Conservation (phyloP, 1,140 invertebrate species). For the Andricus grossulariae region DNA sequence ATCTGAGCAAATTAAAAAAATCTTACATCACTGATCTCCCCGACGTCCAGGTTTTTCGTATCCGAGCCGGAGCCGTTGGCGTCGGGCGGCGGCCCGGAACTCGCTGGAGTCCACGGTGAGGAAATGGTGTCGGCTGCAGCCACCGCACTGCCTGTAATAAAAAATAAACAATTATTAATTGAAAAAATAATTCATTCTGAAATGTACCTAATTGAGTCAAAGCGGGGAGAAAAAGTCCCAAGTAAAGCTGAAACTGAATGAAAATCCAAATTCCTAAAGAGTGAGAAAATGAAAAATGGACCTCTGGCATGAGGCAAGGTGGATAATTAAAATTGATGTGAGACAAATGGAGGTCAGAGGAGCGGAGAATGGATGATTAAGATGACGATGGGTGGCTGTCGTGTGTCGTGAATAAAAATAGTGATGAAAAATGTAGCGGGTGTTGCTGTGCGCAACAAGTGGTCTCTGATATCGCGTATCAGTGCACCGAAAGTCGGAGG, state of each 20-base stretch:
- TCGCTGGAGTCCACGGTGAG: conserved; percentile 87
- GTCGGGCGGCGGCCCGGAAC: conserved; percentile 84
- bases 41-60: conserved; percentile 88
- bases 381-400: conserved; percentile 33
- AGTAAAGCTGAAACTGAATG: too few species aligned
- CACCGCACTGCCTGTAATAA: conserved; percentile 81
- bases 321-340: neutral
- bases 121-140: conserved; percentile 89
- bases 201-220: too few species aligned
- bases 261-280: neutral
- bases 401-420: conserved; percentile 39
- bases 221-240: too few species aligned
- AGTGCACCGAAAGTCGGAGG: conserved; percentile 53
- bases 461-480: conserved; percentile 75
- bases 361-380: conserved; percentile 1
- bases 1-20: too few species aligned
- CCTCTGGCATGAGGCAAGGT: neutral
- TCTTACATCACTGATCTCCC: conserved; percentile 87
- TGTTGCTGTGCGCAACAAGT: conserved; percentile 69
- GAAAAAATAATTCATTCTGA: too few species aligned
- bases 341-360: neutral
- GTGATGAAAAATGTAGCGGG: conserved; percentile 55
- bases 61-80: conserved; percentile 87
- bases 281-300: conserved; percentile 24
- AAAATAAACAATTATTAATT: conserved; percentile 35